Evolutionary conservation across 2,113 vertebrate genomes (phyloP).

Genomic region (Malurus melanocephalus): DNA sequence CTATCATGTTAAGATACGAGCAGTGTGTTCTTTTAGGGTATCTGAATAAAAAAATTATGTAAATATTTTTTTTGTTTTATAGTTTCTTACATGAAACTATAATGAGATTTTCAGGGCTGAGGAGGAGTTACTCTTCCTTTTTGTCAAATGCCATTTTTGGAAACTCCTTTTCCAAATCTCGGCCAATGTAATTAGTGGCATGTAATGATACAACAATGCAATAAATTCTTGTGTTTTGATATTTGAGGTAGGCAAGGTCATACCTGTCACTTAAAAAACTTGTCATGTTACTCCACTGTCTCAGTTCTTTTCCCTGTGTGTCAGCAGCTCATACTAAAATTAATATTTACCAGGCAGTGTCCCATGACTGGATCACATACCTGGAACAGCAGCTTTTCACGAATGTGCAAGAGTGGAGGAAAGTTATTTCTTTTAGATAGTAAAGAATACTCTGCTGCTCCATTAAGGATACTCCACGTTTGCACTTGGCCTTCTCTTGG

Average conservation of each 20-base stretch:
- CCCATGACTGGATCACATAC: neutral
- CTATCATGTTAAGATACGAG: neutral
- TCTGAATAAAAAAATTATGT: neutral
- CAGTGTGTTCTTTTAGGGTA: neutral
- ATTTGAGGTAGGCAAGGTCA: neutral
- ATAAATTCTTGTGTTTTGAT: neutral
- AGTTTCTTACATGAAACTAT: neutral
- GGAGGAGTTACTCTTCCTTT: neutral
- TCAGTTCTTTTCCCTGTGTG: neutral
- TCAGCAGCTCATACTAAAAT: neutral
- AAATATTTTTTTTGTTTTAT: neutral
- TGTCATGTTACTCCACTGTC: fast-evolving
- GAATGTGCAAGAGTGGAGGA: neutral
- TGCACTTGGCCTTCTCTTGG: neutral
- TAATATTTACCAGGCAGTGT: neutral
- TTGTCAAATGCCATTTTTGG: fast-evolving
- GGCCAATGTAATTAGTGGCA: too few species aligned
- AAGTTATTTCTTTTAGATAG: neutral
- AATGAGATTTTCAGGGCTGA: neutral
- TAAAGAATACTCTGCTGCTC: neutral
- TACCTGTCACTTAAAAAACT: neutral
- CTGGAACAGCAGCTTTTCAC: neutral
- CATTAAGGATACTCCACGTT: neutral
- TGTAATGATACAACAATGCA: neutral
- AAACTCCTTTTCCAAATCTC: neutral